Conservation (phyloP, 2,113 vertebrate genomes). For the Etia nguti region DNA sequence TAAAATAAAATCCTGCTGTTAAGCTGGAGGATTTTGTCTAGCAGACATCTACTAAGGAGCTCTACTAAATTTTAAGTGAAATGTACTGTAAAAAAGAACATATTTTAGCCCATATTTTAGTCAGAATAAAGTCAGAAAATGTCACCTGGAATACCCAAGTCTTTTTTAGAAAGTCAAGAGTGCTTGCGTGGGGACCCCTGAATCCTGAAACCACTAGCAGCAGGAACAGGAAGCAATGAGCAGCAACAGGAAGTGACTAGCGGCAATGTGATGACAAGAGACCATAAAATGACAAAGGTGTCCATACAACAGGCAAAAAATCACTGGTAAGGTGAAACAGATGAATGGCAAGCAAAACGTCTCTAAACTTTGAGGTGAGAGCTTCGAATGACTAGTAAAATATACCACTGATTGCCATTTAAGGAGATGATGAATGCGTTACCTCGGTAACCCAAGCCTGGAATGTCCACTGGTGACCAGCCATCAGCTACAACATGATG, state of each 20-base stretch:
- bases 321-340: fast-evolving
- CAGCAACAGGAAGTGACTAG: not conserved
- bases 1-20: no score
- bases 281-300: not conserved
- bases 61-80: not conserved
- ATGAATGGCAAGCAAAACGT: not conserved
- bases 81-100: not conserved
- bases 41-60: not conserved
- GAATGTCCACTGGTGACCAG: not conserved
- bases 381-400: not conserved
- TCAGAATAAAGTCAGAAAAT: not conserved
- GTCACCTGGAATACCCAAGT: not conserved
- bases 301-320: not conserved
- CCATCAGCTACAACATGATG: fast-evolving
- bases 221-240: not conserved
- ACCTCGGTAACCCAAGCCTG: not conserved
- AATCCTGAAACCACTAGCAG: not conserved
- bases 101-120: not conserved
- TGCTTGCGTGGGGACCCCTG: not conserved
- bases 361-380: not conserved
- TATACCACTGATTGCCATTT: not conserved
- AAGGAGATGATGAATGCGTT: not conserved
- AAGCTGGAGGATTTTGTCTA: not conserved
- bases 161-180: not conserved
- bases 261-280: not conserved